Evolutionary conservation across 2,797 vertebrate genomes (phyloP).

Genomic region (Clarias platycephalus): DNA sequence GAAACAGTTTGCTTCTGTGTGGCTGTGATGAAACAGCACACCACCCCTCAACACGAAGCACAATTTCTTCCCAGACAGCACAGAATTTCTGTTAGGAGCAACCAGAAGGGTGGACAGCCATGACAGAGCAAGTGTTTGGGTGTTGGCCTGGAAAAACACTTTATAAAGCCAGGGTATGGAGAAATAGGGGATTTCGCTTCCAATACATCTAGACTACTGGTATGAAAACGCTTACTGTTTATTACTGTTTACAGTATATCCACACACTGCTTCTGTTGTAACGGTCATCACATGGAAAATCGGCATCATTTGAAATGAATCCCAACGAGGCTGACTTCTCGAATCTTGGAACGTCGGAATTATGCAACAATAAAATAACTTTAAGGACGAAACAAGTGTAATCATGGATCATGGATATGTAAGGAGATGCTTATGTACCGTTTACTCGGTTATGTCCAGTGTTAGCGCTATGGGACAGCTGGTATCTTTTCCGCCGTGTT

Average conservation of each 20-base stretch:
- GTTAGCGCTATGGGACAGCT: neutral
- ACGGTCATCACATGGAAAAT: neutral
- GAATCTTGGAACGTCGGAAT: neutral
- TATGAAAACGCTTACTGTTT: slow-evolving; percentile 7
- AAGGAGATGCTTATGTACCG: neutral
- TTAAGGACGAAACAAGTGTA: neutral
- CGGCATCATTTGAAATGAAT: neutral
- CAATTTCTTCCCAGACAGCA: slow-evolving; percentile 58
- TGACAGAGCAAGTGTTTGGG: slow-evolving; percentile 9
- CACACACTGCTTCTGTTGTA: slow-evolving; percentile 11
- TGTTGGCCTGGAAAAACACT: slow-evolving; percentile 31
- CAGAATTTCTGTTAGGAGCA: slow-evolving; percentile 34
- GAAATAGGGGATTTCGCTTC: slow-evolving; percentile 3
- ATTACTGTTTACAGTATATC: neutral
- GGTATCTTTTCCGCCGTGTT: neutral
- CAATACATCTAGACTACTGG: slow-evolving; percentile 10
- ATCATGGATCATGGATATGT: neutral
- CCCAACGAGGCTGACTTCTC: neutral
- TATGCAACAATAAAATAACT: neutral
- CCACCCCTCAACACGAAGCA: slow-evolving; percentile 59
- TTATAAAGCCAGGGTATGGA: neutral
- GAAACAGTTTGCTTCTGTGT: slow-evolving; percentile 68
- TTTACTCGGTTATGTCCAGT: neutral
- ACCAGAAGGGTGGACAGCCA: slow-evolving; percentile 6
- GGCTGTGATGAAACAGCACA: slow-evolving; percentile 8